Conservation (phyloP, 2,113 vertebrate genomes). For the Amphiprion percula region DNA sequence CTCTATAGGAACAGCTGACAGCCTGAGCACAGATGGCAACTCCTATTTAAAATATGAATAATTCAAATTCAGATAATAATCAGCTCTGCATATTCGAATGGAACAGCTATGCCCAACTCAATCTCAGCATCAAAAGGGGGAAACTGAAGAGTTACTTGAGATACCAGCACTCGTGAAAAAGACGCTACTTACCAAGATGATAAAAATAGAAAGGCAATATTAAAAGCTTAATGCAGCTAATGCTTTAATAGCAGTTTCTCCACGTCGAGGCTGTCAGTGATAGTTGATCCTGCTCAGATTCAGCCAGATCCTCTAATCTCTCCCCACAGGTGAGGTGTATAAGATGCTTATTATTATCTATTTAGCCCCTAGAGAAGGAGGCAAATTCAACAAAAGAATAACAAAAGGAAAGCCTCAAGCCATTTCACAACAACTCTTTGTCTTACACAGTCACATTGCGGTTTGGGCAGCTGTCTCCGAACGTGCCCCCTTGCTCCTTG, state of each 20-base stretch:
- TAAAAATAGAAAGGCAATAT: conserved; percentile 30
- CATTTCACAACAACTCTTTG: no score
- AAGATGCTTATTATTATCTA: conserved; percentile 18
- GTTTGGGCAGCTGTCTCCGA: conserved; percentile 96
- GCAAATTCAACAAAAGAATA: background rate
- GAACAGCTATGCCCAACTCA: background rate
- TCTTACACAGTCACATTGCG: conserved; percentile 95
- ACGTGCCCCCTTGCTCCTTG: conserved; percentile 97
- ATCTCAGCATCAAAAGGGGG: conserved; percentile 20
- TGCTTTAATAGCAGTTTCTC: conserved; percentile 25
- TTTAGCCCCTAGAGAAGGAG: conserved; percentile 6
- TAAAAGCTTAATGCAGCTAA: conserved; percentile 38
- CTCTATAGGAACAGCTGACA: conserved; percentile 17
- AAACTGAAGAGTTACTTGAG: conserved; percentile 19
- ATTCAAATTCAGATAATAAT: conserved; percentile 32
- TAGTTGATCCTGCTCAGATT: conserved; percentile 24
- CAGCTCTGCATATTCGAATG: background rate
- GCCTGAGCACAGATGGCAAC: conserved; percentile 23
- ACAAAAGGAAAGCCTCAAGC: conserved; percentile 3
- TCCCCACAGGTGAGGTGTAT: conserved; percentile 17
- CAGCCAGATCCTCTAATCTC: conserved; percentile 25
- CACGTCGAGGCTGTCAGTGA: background rate
- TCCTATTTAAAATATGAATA: conserved; percentile 12
- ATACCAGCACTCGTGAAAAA: conserved; percentile 2
- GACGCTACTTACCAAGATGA: background rate